Evolutionary conservation across 2,113 vertebrate genomes (phyloP).

Genomic region (Isurus oxyrinchus): DNA sequence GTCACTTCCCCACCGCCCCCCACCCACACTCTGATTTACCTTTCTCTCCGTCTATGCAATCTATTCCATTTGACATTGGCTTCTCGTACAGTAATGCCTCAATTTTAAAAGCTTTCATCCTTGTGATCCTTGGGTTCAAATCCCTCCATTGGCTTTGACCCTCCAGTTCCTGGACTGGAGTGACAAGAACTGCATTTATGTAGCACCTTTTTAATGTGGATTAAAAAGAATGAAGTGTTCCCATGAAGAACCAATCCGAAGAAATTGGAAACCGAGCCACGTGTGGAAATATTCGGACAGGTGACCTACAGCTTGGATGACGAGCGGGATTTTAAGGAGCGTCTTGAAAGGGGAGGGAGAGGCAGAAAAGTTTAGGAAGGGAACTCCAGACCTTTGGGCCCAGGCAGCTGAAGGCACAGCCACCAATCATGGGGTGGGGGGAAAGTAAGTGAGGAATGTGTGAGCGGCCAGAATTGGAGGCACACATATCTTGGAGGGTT

Average conservation of each 20-base stretch:
- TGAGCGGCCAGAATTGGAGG: background rate
- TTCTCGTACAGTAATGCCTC: too few relatives aligned
- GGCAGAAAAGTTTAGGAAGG: background rate
- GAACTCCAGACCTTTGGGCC: background rate
- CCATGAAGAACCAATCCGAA: too few relatives aligned
- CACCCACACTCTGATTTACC: background rate
- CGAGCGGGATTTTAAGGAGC: too few relatives aligned
- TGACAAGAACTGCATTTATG: background rate
- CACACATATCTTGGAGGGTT: background rate
- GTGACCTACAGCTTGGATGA: too few relatives aligned
- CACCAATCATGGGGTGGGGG: background rate
- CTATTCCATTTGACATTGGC: too few relatives aligned
- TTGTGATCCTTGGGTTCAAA: background rate
- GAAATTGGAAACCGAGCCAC: too few relatives aligned
- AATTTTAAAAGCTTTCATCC: background rate
- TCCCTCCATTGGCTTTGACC: background rate
- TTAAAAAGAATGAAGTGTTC: too few relatives aligned
- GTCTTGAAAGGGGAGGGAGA: background rate
- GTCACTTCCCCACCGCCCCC: too few relatives aligned
- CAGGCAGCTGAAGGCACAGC: too few relatives aligned
- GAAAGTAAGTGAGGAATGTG: background rate
- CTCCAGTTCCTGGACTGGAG: background rate
- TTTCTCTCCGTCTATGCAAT: background rate
- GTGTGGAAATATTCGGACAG: too few relatives aligned
- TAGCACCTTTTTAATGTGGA: background rate